Base-by-base conservation (phyloP, 2,888 invertebrate species). In the Gisinianus flammeolus region DNA sequence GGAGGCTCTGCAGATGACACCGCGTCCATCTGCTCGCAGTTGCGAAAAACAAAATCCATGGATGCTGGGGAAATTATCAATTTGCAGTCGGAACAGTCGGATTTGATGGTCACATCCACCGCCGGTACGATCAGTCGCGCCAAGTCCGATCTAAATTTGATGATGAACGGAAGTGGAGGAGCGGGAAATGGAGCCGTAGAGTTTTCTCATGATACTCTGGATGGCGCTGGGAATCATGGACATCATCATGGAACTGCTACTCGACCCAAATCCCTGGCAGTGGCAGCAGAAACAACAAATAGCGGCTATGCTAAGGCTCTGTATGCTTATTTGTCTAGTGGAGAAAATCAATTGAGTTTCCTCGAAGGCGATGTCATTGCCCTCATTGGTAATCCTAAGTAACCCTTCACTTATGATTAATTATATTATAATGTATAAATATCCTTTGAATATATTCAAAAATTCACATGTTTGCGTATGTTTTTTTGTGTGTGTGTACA, bases 311-410 rank as follows among this genome's bases (percentile, higher is more conserved):
- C 94, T 0, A 90, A 94, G 82, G 95, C 96, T 12, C 89, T 96
- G 54, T 96, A 96, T 87, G 94, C 95, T 22, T 97, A 97, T 87
- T 90, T 94, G 79, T 95, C 95, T 52, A 88, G 94, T 81, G 91
- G 95, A 6, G 96, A 96, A 86, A 96, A 95, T 88, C 96, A 97
- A 88, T 90, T 97, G 80, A 94, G 93, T 86, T 97, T 97, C 88
- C 92, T 93, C 81, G 95, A 96, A 88, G 95, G 95, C 81, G 97
- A 97, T 87, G 90, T 94, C 79, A 92, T 97, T 77, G 93, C 94
- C 8, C 88, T 96, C 82, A 92, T 96, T 85, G 97, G 89, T 89
- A 84, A 72, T 33, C 31, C 30, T 52, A 8, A 4, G 8, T 28
- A 26, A 8, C 28, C 31, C 10, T 30, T 67, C 5, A 8, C 30